Evolutionary conservation across 2,113 vertebrate genomes (phyloP).

Genomic region (Baryphthengus martii): DNA sequence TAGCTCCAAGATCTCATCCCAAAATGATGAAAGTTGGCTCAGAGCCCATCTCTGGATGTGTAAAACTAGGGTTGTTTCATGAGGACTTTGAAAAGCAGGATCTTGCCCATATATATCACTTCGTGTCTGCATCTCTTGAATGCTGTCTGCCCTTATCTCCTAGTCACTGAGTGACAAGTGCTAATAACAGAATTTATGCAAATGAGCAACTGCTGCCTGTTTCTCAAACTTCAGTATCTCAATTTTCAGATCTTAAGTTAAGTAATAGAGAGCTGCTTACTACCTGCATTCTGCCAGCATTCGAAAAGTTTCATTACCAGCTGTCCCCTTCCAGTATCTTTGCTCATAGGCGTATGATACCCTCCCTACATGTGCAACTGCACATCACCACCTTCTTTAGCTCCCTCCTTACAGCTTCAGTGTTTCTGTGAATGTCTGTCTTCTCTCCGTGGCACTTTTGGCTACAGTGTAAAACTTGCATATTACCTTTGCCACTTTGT

Average conservation of each 20-base stretch:
- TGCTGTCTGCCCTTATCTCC: conserved; percentile 22
- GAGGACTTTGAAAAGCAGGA: conserved; percentile 8
- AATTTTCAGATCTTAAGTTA: not conserved
- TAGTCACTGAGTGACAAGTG: conserved; percentile 51
- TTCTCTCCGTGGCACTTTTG: not conserved
- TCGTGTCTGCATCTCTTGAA: not conserved
- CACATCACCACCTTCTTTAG: not conserved
- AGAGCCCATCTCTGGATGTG: not conserved
- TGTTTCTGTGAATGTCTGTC: not conserved
- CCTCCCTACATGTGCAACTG: not conserved
- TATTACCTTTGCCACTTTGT: not conserved
- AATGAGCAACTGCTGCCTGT: conserved; percentile 36
- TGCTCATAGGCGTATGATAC: not conserved
- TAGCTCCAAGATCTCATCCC: not conserved
- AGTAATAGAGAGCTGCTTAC: not conserved
- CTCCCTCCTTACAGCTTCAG: accelerated
- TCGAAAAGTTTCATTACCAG: not conserved
- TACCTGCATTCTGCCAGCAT: not conserved
- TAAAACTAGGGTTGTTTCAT: conserved; percentile 1
- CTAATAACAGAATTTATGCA: conserved; percentile 46
- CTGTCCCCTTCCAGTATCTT: not conserved
- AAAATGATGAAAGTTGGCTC: conserved; percentile 7
- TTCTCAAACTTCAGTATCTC: not conserved
- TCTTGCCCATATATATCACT: conserved; percentile 1
- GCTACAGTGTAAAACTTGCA: not conserved